Evolutionary conservation across 2,113 vertebrate genomes (phyloP).

Genomic region (Sylvietta virens): DNA sequence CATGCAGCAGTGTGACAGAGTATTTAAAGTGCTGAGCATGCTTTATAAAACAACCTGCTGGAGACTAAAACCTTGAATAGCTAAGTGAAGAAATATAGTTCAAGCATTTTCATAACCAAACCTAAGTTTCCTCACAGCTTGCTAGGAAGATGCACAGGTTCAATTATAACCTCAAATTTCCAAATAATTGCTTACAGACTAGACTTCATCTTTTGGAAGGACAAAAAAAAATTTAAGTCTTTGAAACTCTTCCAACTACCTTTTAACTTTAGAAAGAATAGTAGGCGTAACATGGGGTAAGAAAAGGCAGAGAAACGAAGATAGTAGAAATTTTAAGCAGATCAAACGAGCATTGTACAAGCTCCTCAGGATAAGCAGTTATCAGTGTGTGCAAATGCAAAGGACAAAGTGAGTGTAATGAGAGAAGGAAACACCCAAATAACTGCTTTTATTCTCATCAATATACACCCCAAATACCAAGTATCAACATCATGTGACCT

Average conservation of each 20-base stretch:
- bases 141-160: not conserved
- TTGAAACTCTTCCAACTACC: not conserved
- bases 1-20: not conserved
- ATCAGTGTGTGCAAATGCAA: not conserved
- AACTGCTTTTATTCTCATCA: not conserved
- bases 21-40: not conserved
- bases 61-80: not conserved
- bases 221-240: not conserved
- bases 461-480: not conserved
- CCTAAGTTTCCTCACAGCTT: not conserved
- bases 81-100: not conserved
- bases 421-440: not conserved
- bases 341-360: not conserved
- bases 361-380: not conserved
- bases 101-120: not conserved
- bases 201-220: not conserved
- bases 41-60: not conserved
- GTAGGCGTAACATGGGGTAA: not conserved
- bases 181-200: not conserved
- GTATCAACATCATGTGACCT: not conserved
- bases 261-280: not conserved
- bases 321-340: not conserved
- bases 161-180: not conserved
- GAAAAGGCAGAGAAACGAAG: not conserved
- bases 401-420: not conserved